Base-by-base conservation (phyloP, 2,888 invertebrate genomes). In the Oscheius sp. region DNA sequence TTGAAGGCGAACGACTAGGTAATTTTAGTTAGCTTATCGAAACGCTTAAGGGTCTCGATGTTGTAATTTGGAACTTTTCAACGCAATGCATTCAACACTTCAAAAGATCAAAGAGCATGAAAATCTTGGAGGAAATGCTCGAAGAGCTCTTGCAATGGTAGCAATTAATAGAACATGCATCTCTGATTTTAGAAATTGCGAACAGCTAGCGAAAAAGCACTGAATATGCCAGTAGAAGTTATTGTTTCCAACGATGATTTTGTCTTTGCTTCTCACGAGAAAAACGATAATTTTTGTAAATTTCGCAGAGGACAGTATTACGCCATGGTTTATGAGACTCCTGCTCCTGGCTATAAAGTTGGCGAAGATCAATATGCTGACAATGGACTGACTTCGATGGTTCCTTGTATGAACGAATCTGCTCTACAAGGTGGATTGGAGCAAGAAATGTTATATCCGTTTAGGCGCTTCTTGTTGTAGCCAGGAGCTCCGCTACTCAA, bases 41-140 rank as follows among this genome's bases (percentile, higher is more conserved):
- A n/a, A n/a, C n/a, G n/a, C n/a, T n/a, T n/a, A n/a, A 74, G 76
- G 77, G 10, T 77, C 77, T 25, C 53, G 37, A 39, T 77, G 77
- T 31, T 77, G 77, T 33, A 72, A 69, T 69, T 34, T 77, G 67
- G 70, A 63, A 10, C 42, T 77, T 12, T 77, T 77, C 70, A 72
- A 75, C 27, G 71, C 73, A 1, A 75, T 77, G 77, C 55, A 75
- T 39, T 39, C 69, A n/a, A 70, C 69, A 37, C 70, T 73, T 45
- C 57, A 72, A 20, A 34, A 50, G 6, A 65, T 71, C 25, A 42
- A 71, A 1, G 50, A 45, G 2, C 37, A 53, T 1, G 52, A 65
- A 0, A 69, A 66, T 2, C 73, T 75, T 33, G 69, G 73, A 55
- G 71, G 69, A 6, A 73, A 72, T 31, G 71, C 75, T 23, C 61